Conservation (phyloP, 1,140 invertebrate species). For the Nomia melanderi region DNA sequence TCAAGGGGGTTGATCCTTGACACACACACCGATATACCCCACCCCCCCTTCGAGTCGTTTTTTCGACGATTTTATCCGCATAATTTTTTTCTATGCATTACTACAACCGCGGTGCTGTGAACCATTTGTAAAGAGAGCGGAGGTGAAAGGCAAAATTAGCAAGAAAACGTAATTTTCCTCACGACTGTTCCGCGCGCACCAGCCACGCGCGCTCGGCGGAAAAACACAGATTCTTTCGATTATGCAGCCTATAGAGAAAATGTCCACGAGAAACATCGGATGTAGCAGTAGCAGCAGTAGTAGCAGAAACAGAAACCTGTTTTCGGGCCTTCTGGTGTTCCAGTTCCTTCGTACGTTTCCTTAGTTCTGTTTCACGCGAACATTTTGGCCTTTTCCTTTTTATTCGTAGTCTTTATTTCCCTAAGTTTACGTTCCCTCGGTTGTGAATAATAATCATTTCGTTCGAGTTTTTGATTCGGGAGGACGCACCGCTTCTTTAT, state of each 20-base stretch:
- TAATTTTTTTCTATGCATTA: background rate
- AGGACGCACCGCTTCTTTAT: too few species aligned
- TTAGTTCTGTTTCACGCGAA: background rate
- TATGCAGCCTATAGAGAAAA: conserved; percentile 24
- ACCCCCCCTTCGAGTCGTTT: conserved; percentile 8
- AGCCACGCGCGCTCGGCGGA: too few species aligned
- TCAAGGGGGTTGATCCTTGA: too few species aligned
- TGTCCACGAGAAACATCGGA: background rate
- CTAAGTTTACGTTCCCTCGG: too few species aligned
- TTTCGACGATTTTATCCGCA: background rate
- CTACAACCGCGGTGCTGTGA: conserved; percentile 14
- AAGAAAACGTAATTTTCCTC: background rate
- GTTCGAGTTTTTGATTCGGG: too few species aligned
- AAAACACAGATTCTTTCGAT: background rate
- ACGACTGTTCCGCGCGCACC: too few species aligned
- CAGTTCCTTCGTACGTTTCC: conserved; percentile 51
- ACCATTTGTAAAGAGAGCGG: conserved; percentile 17
- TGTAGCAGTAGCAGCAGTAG: conserved; percentile 9
- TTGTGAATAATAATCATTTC: too few species aligned
- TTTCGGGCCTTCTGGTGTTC: conserved; percentile 67
- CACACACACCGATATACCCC: background rate
- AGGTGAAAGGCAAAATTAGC: too few species aligned
- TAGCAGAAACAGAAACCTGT: conserved; percentile 48
- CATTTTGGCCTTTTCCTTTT: too few species aligned
- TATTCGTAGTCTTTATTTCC: too few species aligned